Conservation (phyloP, 2,113 vertebrate genomes). For the Cynoglossus semilaevis region DNA sequence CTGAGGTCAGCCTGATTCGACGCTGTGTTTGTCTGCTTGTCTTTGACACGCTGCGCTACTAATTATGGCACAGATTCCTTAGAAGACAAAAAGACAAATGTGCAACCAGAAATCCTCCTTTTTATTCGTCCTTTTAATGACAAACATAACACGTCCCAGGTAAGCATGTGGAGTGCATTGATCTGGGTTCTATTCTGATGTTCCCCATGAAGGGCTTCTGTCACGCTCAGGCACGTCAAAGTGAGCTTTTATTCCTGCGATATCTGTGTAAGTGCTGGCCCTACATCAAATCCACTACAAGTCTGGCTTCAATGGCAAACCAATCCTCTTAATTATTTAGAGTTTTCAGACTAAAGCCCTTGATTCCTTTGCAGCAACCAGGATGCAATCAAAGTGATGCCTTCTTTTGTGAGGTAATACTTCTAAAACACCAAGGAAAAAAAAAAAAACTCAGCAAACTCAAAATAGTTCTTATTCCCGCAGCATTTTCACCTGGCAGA, state of each 20-base stretch:
- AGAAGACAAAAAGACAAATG: slow-evolving; percentile 17
- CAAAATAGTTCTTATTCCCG: not conserved
- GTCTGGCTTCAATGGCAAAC: slow-evolving; percentile 36
- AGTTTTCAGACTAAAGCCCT: slow-evolving; percentile 16
- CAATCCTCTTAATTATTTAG: slow-evolving; percentile 45
- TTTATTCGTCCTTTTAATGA: not conserved
- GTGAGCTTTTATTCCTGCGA: slow-evolving; percentile 47
- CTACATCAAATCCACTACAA: slow-evolving; percentile 37
- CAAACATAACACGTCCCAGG: slow-evolving; percentile 16
- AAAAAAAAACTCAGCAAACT: not conserved
- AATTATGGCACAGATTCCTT: slow-evolving; percentile 12
- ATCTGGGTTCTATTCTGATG: slow-evolving; percentile 32
- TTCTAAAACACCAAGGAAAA: not conserved
- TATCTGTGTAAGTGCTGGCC: slow-evolving; percentile 28
- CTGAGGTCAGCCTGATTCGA: slow-evolving; percentile 16
- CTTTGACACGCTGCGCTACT: not conserved
- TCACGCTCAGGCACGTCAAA: slow-evolving; percentile 35
- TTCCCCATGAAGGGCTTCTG: slow-evolving; percentile 41
- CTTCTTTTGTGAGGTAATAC: slow-evolving; percentile 3
- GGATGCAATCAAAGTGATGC: slow-evolving; percentile 10
- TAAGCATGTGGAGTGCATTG: slow-evolving; percentile 19
- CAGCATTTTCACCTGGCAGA: not conserved
- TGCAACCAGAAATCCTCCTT: slow-evolving; percentile 11
- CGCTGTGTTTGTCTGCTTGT: not conserved
- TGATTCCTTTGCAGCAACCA: slow-evolving; percentile 9